These are phyloP conservation scores for Amphiprion ocellaris DNA, from an alignment of 2,113 vertebrate species.

Conservation along the genomic window DNA sequence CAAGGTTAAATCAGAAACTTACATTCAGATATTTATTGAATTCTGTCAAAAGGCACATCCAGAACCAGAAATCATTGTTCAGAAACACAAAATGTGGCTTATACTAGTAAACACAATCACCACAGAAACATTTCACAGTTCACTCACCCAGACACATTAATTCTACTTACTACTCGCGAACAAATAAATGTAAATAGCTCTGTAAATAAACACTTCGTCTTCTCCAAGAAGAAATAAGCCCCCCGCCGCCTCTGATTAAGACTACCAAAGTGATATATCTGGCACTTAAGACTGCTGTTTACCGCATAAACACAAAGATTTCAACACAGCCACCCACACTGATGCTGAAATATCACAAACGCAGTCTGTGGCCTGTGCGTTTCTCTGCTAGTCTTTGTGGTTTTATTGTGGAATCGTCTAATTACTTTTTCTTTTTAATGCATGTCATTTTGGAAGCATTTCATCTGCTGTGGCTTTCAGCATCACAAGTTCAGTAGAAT, in stretches of 20 bases:
- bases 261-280: constrained; percentile 82
- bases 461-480: constrained; percentile 20
- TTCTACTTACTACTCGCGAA: constrained; percentile 73
- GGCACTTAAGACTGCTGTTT: constrained; percentile 80
- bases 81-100: constrained; percentile 38
- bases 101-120: constrained; percentile 45
- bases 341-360: constrained; percentile 65
- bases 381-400: constrained; percentile 43
- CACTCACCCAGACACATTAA: constrained; percentile 76
- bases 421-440: constrained; percentile 20
- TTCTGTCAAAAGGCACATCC: constrained; percentile 9
- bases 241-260: constrained; percentile 78
- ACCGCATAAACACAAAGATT: constrained; percentile 76
- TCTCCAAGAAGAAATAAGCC: constrained; percentile 76
- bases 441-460: constrained; percentile 27
- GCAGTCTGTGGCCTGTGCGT: constrained; percentile 23
- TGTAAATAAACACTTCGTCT: constrained; percentile 81
- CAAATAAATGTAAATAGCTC: constrained; percentile 81
- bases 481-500: constrained; percentile 26
- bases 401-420: constrained; percentile 26
- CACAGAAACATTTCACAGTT: constrained; percentile 69
- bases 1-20: not conserved
- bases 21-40: not conserved
- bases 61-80: constrained; percentile 25
- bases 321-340: constrained; percentile 73